Evolutionary conservation across 1,140 invertebrate species (phyloP), one percentile per base, ranked within the genome.

Genomic region (Zaprionus inermis): DNA sequence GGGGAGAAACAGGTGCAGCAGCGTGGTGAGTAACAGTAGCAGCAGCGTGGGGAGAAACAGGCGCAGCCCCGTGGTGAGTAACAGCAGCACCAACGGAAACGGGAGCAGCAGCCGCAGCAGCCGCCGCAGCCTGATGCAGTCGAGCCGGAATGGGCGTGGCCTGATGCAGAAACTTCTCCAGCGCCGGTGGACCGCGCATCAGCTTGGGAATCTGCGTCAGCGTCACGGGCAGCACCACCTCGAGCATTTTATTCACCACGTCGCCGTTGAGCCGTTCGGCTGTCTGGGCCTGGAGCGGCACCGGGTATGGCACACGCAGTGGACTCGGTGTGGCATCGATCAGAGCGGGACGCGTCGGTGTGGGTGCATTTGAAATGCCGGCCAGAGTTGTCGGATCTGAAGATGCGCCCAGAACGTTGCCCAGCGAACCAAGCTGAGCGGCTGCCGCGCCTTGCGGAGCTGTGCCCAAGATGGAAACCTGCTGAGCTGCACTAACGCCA

Each of bases 221-320:
- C 20, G 61, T 55, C 11, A 55, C 22, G 0, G 52, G 63, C 24
- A 65, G 12, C 16, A 56, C 63, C 24, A 55, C 10, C 34, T 65
- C 22, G 11, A 36, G 5, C 61, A 65, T 32, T 16, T 22, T 28
- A 6, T 55, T 22, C 34, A 55, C 51, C 9, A 51, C 59, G 14
- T 34, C 34, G 16, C 3, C 7, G 12, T 51, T 49, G 4, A 44
- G 5, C 16, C 36, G 56, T 1, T 41, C 41, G 9, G 41, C 41
- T 7, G 41, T 2, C 2, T 46, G 41, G 7, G 44, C 10, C 9
- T 12, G 10, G 1, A 18, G 44, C 11, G 44, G 9, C 10, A 22
- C 44, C 1, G 44, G 18, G 44, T 49, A 49, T 22, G 44, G 44
- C 18, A 49, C 18, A 5, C 44, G 44, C 1, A 49, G 44, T 6